These are phyloP conservation scores for Caradrina clavipalpis DNA, from an alignment of 2,888 invertebrate species.

Conservation along the genomic window DNA sequence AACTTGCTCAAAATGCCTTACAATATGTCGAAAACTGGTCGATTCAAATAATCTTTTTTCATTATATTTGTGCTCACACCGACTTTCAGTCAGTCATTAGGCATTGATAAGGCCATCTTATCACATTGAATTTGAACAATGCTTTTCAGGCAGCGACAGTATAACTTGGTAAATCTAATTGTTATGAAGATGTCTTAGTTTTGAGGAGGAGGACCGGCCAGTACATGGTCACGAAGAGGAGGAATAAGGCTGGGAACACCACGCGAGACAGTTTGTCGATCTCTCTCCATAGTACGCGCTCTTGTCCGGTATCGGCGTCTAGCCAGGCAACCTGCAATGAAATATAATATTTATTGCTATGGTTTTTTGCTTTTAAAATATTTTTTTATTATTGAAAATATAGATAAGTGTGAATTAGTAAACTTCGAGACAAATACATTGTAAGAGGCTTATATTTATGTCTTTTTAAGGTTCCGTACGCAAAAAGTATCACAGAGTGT, in stretches of 20 bases:
- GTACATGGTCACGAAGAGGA: slow-evolving; percentile 94
- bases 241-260: slow-evolving; percentile 95
- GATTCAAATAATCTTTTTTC: slow-evolving; percentile 5
- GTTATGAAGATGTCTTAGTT: slow-evolving; percentile 89
- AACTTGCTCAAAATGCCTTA: slow-evolving; percentile 17
- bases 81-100: slow-evolving; percentile 10
- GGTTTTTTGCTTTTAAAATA: not conserved
- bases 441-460: too few relatives aligned
- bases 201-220: slow-evolving; percentile 95
- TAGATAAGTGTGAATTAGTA: not conserved
- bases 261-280: slow-evolving; percentile 95
- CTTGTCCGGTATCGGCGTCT: slow-evolving; percentile 93
- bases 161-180: slow-evolving; percentile 60
- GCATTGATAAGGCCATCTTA: slow-evolving; percentile 15
- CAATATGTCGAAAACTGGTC: slow-evolving; percentile 14
- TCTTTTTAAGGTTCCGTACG: too few relatives aligned
- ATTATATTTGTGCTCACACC: slow-evolving; percentile 12
- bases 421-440: too few relatives aligned
- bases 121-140: slow-evolving; percentile 30
- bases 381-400: too few relatives aligned
- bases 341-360: not conserved
- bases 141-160: slow-evolving; percentile 47
- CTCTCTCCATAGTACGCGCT: slow-evolving; percentile 94
- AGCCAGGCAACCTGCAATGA: slow-evolving; percentile 91
- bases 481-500: too few relatives aligned